Evolutionary conservation across 2,888 invertebrate genomes (phyloP), one percentile per base, ranked within the genome.

Genomic region (Taenaris catops): DNA sequence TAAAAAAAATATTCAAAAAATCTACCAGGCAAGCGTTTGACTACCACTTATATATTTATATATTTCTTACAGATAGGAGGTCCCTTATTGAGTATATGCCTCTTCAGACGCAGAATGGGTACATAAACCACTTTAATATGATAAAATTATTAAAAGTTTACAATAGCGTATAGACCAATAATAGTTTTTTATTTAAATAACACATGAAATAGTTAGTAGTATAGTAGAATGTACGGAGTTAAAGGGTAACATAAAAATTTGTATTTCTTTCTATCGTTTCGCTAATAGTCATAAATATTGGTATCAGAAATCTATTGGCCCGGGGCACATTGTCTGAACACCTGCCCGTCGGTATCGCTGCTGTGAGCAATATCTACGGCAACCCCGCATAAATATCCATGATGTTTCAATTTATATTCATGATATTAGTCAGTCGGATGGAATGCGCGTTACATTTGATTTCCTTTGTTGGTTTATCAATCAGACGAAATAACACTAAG

Each of bases 331-430:
- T 78, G 79, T 74, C 74, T 73, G 81, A 72, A 73, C 83, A 81
- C 81, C 80, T 83, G 80, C 72, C 63, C 64, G 60, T 45, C 49
- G 54, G 62, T 66, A 64, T 59, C 68, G 61, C 51, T 57, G 64
- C 66, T 56, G 58, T 58, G 68, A 68, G 75, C 74, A 72, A 74
- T 79, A 79, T 67, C 70, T 67, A 63, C 65, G 65, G 59, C 68
- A 65, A 62, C 64, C 70, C 72, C 62, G 67, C 78, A 78, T 79
- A 80, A 79, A 81, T 80, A 83, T 67, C 76, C 74, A 70, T 72
- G 80, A 83, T 80, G 83, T 80, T 80, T 78, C 83, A 75, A 80
- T 83, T 81, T 83, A 79, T 81, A 83, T 83, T 83, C 83, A 83
- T 83, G 81, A 79, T 80, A 81, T 80, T 83, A 81, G 79, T 78